These are phyloP conservation scores for Phalacrocorax aristotelis DNA, from an alignment of 2,113 vertebrate species.

Conservation along the genomic window DNA sequence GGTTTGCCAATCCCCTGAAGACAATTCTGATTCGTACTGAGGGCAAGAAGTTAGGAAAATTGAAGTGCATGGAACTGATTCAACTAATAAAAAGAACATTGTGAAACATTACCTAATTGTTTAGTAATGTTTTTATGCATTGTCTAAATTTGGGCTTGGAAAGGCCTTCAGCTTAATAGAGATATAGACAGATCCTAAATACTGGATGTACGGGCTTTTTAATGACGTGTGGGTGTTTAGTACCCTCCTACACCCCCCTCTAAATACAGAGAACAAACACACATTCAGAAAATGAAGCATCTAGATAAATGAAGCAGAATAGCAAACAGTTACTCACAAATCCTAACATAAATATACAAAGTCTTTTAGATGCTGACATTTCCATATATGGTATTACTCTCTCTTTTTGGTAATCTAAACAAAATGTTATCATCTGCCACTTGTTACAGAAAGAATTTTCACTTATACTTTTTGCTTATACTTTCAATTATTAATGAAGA, in stretches of 20 bases:
- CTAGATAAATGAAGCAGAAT: background rate
- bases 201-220: constrained; percentile 2
- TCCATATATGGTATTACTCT: constrained; percentile 52
- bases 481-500: background rate
- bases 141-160: constrained; percentile 74
- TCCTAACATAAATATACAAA: constrained; percentile 32
- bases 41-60: constrained; percentile 63
- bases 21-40: constrained; percentile 33
- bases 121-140: constrained; percentile 74
- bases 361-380: constrained; percentile 27
- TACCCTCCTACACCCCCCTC: background rate
- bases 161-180: constrained; percentile 57
- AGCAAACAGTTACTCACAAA: constrained; percentile 37
- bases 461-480: background rate
- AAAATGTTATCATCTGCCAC: constrained; percentile 45
- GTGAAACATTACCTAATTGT: constrained; percentile 79
- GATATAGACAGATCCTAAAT: constrained; percentile 40
- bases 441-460: background rate
- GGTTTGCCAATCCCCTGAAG: constrained; percentile 10
- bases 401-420: constrained; percentile 64
- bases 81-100: constrained; percentile 69
- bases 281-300: background rate
- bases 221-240: background rate
- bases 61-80: constrained; percentile 60
- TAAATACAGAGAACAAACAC: background rate